Base-by-base conservation (phyloP, 2,888 invertebrate species). In the Ophion ventricosus region DNA sequence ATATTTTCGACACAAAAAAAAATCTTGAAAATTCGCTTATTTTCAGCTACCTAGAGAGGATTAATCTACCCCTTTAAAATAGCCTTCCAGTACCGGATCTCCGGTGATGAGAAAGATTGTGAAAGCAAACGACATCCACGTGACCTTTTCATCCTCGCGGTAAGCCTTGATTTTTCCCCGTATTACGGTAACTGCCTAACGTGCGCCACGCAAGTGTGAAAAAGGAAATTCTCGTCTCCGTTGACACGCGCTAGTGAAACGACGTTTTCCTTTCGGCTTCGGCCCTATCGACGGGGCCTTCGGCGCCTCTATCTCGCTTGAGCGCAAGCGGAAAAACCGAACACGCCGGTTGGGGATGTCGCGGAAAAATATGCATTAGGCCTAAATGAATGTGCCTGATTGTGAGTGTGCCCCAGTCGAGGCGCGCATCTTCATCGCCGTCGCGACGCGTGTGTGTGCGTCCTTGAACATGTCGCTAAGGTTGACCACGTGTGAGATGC, bases 401-500 rank as follows among this genome's bases (percentile, higher is more conserved):
- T n/a, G n/a, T n/a, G n/a, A n/a, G n/a, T n/a, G n/a, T n/a, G n/a
- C n/a, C n/a, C n/a, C n/a, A n/a, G 4, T 49, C 11, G 49, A 14
- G 67, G n/a, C 43, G n/a, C 67, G 67, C 43, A 25, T 17, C 26
- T 23, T 67, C 17, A 49, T 43, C 23, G 43, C 25, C 25, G 25
- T 49, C 49, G 49, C 17, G n/a, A n/a, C n/a, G n/a, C n/a, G n/a
- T n/a, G 26, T 43, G 69, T n/a, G 56, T 70, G 57, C 54, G 69
- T 70, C 69, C 69, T 70, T 70, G 69, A 56, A 70, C 56, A 70
- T 26, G 20, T 56, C 59, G 73, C 40, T 73, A 59, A 43, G 59
- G 43, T 73, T 73, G 61, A 73, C 43, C 59, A 43, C 73, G 59
- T 61, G 73, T 59, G 43, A 17, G 49, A 49, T 14, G 17, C 49